These are phyloP conservation scores for Sclerurus mexicanus DNA, from an alignment of 2,113 vertebrate genomes.

Conservation along the genomic window DNA sequence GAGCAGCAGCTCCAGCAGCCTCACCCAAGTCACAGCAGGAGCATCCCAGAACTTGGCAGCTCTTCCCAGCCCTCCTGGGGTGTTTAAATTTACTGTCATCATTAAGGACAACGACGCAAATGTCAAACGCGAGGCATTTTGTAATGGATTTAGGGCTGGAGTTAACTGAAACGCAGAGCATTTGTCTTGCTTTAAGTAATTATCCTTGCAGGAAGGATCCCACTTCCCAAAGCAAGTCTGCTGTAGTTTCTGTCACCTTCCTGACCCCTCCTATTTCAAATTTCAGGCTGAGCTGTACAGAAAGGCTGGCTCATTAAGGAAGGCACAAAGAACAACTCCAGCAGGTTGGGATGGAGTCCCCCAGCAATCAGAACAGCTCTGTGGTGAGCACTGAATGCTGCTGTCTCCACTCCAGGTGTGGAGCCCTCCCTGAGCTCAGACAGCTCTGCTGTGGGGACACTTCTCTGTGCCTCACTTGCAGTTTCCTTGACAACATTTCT, in stretches of 20 bases:
- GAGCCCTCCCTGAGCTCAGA: background rate
- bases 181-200: slow-evolving; percentile 1
- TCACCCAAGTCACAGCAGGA: background rate
- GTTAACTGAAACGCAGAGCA: background rate
- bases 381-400: background rate
- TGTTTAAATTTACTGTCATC: background rate
- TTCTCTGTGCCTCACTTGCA: background rate
- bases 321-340: background rate
- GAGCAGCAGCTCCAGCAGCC: background rate
- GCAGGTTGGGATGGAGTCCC: slow-evolving; percentile 3
- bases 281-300: background rate
- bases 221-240: background rate
- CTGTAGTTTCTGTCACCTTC: background rate
- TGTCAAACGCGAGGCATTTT: background rate
- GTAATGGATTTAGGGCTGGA: background rate
- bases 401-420: background rate
- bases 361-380: background rate
- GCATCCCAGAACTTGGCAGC: background rate
- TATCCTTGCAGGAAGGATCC: background rate
- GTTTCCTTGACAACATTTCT: slow-evolving; percentile 40
- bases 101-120: background rate
- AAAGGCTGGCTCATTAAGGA: background rate
- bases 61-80: background rate
- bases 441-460: background rate
- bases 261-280: background rate